phyloP scores from a whole-genome alignment of 1,140 invertebrate genomes.

The Conus ventricosus region DNA sequence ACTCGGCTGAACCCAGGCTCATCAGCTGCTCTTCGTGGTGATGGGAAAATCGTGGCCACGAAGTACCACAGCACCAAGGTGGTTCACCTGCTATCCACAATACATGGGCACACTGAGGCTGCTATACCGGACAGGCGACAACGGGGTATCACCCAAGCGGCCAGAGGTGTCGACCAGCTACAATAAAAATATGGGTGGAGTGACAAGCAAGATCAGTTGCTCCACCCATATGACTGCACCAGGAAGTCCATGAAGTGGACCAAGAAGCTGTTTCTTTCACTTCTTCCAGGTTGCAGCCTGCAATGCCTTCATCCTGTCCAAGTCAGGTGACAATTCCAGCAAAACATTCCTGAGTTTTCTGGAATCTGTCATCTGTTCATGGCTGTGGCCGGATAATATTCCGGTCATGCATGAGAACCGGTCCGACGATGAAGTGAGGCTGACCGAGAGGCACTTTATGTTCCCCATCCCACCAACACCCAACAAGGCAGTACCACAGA shows the following conservation, averaged over 20 bases:
- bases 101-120: conserved; percentile 37
- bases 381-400: neutral
- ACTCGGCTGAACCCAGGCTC: neutral
- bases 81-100: conserved; percentile 29
- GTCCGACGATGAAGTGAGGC: neutral
- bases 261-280: conserved; percentile 40
- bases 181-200: conserved; percentile 39
- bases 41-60: conserved; percentile 28
- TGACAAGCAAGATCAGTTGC: conserved; percentile 42
- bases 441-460: neutral
- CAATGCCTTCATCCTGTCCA: conserved; percentile 37
- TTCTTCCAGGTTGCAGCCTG: conserved; percentile 32
- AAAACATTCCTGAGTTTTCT: too few species aligned
- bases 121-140: neutral
- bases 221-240: conserved; percentile 34
- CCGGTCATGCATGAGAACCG: neutral
- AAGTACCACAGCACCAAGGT: conserved; percentile 41
- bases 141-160: neutral
- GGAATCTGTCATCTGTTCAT: neutral
- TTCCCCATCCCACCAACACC: conserved; percentile 8
- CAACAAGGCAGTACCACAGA: neutral
- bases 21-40: conserved; percentile 29
- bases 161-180: conserved; percentile 25
- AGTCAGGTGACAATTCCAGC: conserved; percentile 11
- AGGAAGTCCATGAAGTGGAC: conserved; percentile 42